A percentile compares a stretch with the other conserved stretches of the same genome.
phyloP scores from a whole-genome alignment of 2,888 invertebrate genomes.

The Pseudanteris insignis region DNA sequence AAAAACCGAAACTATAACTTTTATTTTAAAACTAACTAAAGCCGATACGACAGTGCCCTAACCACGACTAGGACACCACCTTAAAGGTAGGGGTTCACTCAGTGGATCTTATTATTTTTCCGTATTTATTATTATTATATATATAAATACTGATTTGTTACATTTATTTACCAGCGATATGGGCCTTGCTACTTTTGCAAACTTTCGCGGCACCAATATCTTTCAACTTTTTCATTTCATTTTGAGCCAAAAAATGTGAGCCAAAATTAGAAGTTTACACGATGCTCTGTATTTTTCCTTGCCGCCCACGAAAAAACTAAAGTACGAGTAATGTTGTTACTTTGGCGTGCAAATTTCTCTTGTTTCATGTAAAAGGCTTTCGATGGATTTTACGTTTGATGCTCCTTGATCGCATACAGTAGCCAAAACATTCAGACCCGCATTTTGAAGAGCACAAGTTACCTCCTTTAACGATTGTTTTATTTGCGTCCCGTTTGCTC shows the following conservation, averaged over 20 bases:
- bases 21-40: too few relatives aligned
- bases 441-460: background rate
- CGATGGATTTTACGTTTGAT: conserved; percentile 2
- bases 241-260: too few relatives aligned
- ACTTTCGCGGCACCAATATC: background rate
- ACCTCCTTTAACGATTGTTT: conserved; percentile 5
- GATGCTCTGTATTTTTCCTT: conserved; percentile 2
- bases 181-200: background rate
- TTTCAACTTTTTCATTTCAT: conserved; percentile 3
- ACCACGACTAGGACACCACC: too few relatives aligned
- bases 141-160: too few relatives aligned
- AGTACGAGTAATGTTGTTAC: background rate
- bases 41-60: too few relatives aligned
- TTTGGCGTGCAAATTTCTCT: background rate
- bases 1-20: too few relatives aligned
- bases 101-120: too few relatives aligned
- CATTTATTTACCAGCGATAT: background rate
- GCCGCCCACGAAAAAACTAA: background rate
- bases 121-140: too few relatives aligned
- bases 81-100: too few relatives aligned
- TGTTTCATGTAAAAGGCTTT: background rate
- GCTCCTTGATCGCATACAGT: conserved; percentile 14
- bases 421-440: conserved; percentile 4
- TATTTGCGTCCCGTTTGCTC: conserved; percentile 3
- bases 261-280: too few relatives aligned